Base-by-base conservation (phyloP, 2,797 vertebrate species). In the Pelochelys cantorii region DNA sequence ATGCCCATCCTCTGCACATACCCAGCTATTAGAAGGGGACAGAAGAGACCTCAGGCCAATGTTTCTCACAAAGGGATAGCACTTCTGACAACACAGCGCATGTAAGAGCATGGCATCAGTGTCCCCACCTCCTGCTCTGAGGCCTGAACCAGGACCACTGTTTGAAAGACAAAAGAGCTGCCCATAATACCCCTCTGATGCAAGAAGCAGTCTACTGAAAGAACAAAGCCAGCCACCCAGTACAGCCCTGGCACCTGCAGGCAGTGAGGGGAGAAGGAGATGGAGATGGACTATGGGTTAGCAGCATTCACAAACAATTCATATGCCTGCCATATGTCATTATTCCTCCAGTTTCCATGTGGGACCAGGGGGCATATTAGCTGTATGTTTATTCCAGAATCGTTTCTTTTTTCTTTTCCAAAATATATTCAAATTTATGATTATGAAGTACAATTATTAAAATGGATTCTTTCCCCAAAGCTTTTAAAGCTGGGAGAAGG, bases 271-370 rank as follows among this genome's bases (percentile, higher is more conserved):
- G 54, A 29, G 83, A 7, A 29, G n/a, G 18, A 31, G 83, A 11
- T 52, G 27, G 52, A 55, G 7, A 42, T 11, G 6, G 37, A 3
- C 52, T 56, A 25, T 53, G 23, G 25, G 52, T 42, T 27, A 48
- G 56, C 20, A 37, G 7, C 14, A 14, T 27, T 7, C 3, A 34
- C 77, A 52, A n/a, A 6, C 5, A 0, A 14, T 20, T 68, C 4
- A 3, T 2, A 37, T 52, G 34, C n/a, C 0, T 59, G 0, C 52
- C 62, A 59, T 0, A 0, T 60, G 37, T 56, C 25, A 27, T 48
- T 59, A 42, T 7, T 42, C 11, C 85, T 13, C 27, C n/a, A 22
- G 31, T 37, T 86, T 54, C 78, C 48, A 65, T 31, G 37, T 20
- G 37, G 84, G 20, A 23, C 23, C 34, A 23, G 17, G 7, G 25